Conservation (phyloP, 2,113 vertebrate species). For the Sylvietta virens region DNA sequence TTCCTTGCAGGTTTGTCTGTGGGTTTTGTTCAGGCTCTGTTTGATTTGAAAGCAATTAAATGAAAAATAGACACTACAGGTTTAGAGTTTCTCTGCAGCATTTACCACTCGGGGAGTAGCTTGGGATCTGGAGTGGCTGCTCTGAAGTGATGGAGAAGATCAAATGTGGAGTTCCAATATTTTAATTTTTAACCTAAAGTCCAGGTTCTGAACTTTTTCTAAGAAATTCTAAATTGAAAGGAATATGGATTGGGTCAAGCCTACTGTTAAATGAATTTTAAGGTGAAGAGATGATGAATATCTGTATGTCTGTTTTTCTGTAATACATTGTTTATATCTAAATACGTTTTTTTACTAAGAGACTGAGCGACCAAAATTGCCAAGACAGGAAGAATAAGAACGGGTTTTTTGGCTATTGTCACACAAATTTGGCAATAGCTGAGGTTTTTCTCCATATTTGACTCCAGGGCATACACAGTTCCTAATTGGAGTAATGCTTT, state of each 20-base stretch:
- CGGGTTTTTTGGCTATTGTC: neutral
- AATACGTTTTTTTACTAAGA: neutral
- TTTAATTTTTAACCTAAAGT: neutral
- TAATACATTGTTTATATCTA: neutral
- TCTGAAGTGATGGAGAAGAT: neutral
- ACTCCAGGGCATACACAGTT: neutral
- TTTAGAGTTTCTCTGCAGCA: neutral
- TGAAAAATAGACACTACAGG: neutral
- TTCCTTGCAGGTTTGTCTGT: neutral
- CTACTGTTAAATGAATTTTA: neutral
- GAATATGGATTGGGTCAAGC: neutral
- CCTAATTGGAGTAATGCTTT: neutral
- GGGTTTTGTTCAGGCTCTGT: neutral
- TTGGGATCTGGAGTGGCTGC: neutral
- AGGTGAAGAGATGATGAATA: neutral
- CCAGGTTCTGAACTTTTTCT: neutral
- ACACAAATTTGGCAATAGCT: neutral
- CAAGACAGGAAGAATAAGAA: neutral
- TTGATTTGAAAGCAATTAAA: neutral
- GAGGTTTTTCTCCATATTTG: neutral
- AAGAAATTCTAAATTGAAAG: neutral
- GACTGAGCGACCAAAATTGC: neutral
- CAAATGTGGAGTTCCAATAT: neutral
- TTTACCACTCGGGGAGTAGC: neutral
- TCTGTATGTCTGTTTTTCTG: neutral